Conservation (phyloP, 2,888 invertebrate genomes). For the Nomada ferruginata region DNA sequence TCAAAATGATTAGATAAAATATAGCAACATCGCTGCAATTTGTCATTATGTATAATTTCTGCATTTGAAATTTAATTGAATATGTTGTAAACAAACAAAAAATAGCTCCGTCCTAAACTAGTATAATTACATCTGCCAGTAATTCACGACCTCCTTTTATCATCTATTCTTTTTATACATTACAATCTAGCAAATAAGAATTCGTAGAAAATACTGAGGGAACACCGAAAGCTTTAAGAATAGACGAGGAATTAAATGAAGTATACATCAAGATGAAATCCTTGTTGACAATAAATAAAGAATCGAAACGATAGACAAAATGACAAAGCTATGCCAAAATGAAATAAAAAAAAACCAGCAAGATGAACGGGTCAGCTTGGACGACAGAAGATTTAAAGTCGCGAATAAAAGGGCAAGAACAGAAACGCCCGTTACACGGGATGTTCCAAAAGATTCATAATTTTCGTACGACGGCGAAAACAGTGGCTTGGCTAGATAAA, state of each 20-base stretch:
- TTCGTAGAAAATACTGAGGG: not conserved
- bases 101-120: no score
- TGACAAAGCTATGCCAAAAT: not conserved
- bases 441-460: slow-evolving; percentile 11
- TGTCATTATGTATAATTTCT: no score
- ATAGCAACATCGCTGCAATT: no score
- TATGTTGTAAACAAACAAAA: no score
- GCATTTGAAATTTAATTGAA: no score
- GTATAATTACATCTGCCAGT: no score
- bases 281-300: not conserved
- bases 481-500: not conserved
- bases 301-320: no score
- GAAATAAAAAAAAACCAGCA: not conserved
- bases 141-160: no score
- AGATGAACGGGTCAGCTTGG: not conserved
- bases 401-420: not conserved
- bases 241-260: not conserved
- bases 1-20: no score
- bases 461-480: slow-evolving; percentile 25
- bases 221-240: not conserved
- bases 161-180: no score
- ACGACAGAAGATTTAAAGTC: not conserved
- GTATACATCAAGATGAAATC: no score
- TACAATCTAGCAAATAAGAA: no score
- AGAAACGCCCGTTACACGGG: not conserved